phyloP scores from a whole-genome alignment of 2,113 vertebrate genomes.

The Colossoma macropomum region DNA sequence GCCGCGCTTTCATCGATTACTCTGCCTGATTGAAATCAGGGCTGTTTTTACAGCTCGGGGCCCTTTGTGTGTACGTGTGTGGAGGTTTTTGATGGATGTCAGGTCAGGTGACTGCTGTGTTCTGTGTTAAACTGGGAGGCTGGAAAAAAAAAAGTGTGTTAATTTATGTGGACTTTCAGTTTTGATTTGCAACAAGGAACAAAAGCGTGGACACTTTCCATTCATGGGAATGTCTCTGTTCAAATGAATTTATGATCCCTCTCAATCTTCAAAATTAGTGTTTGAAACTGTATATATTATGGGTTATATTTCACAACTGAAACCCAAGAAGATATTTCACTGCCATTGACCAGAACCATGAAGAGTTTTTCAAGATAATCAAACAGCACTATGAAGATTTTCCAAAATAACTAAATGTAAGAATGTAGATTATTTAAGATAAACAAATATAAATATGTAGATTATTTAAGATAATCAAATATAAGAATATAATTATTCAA shows the following conservation, averaged over 20 bases:
- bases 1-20: conserved; percentile 47
- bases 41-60: conserved; percentile 25
- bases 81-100: neutral
- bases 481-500: too few species aligned
- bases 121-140: neutral
- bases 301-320: neutral
- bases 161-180: neutral
- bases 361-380: too few species aligned
- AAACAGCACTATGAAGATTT: too few species aligned
- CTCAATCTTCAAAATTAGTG: neutral
- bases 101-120: neutral
- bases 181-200: neutral
- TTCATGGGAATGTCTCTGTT: neutral
- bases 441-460: too few species aligned
- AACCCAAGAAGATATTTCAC: neutral
- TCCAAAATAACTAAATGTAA: too few species aligned
- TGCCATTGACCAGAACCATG: too few species aligned
- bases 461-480: too few species aligned
- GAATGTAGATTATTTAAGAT: too few species aligned
- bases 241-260: neutral
- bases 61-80: conserved; percentile 8
- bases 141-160: neutral
- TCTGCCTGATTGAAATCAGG: conserved; percentile 48
- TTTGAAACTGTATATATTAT: neutral
- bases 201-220: neutral